phyloP scores from a whole-genome alignment of 2,797 vertebrate genomes.

The Percopsis omiscomaycus region DNA sequence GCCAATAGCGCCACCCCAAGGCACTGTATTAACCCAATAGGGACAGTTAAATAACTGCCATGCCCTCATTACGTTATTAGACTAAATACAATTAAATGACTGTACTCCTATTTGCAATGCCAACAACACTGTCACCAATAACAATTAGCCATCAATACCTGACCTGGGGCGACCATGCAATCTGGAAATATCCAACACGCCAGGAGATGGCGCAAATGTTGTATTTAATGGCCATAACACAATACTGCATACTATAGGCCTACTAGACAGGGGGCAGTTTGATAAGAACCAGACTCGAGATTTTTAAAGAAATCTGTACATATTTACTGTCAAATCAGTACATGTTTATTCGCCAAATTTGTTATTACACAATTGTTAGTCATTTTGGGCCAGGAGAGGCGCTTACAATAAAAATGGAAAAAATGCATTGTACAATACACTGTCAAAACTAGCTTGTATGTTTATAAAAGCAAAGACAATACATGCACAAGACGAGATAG shows the following conservation, averaged over 20 bases:
- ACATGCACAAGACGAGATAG: constrained; percentile 65
- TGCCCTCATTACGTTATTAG: no score
- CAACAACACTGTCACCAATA: no score
- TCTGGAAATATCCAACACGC: no score
- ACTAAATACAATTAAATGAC: background rate
- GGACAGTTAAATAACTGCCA: background rate
- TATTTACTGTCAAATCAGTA: constrained; percentile 55
- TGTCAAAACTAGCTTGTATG: constrained; percentile 59
- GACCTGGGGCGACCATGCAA: no score
- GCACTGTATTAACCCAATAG: background rate
- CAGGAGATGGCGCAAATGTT: no score
- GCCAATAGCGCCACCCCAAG: constrained; percentile 10
- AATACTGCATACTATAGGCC: background rate
- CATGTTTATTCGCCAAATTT: constrained; percentile 76
- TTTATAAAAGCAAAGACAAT: constrained; percentile 54
- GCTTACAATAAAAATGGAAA: constrained; percentile 57
- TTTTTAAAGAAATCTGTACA: constrained; percentile 23
- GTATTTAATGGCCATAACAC: no score
- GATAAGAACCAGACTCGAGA: no score
- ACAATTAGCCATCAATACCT: no score
- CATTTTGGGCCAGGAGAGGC: constrained; percentile 47
- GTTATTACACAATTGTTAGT: constrained; percentile 52
- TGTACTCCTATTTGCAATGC: no score
- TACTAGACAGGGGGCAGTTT: background rate
- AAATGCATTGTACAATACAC: constrained; percentile 64